Evolutionary conservation across 2,797 vertebrate genomes (phyloP).

Genomic region (Microctenopoma lineatum): DNA sequence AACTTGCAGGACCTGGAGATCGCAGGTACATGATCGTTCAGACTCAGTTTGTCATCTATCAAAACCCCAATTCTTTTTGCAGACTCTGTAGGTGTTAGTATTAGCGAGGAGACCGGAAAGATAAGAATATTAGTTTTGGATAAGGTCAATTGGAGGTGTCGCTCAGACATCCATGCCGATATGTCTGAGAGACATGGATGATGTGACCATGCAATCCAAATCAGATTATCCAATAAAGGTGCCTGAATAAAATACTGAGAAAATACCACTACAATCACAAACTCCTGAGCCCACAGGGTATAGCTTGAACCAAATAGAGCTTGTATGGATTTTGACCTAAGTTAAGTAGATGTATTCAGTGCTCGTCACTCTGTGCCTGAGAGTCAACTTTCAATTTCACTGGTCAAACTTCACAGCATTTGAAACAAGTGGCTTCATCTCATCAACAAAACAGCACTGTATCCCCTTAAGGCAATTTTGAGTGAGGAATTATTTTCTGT

Average conservation of each 20-base stretch:
- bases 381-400: slow-evolving; percentile 21
- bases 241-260: slow-evolving; percentile 51
- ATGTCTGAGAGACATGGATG: too few species aligned
- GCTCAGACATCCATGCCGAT: too few species aligned
- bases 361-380: slow-evolving; percentile 6
- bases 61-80: too few species aligned
- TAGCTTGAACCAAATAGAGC: slow-evolving; percentile 25
- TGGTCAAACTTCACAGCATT: slow-evolving; percentile 50
- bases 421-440: slow-evolving; percentile 46
- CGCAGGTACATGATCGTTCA: too few species aligned
- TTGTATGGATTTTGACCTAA: slow-evolving; percentile 26
- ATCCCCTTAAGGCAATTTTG: slow-evolving; percentile 38
- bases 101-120: too few species aligned
- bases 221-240: slow-evolving; percentile 29
- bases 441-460: slow-evolving; percentile 35
- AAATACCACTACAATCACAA: slow-evolving; percentile 43
- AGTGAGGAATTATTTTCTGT: slow-evolving; percentile 4
- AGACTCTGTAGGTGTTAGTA: too few species aligned
- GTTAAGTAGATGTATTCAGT: slow-evolving; percentile 27
- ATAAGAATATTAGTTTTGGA: too few species aligned
- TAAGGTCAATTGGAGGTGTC: too few species aligned
- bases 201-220: background rate
- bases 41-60: too few species aligned
- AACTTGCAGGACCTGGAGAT: too few species aligned
- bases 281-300: slow-evolving; percentile 12